A percentile compares a stretch with the other conserved stretches of the same genome.
These are phyloP conservation scores for Paelopatides confundens DNA, from an alignment of 53 echinoderm and acorn worm genomes.

Conservation along the genomic window DNA sequence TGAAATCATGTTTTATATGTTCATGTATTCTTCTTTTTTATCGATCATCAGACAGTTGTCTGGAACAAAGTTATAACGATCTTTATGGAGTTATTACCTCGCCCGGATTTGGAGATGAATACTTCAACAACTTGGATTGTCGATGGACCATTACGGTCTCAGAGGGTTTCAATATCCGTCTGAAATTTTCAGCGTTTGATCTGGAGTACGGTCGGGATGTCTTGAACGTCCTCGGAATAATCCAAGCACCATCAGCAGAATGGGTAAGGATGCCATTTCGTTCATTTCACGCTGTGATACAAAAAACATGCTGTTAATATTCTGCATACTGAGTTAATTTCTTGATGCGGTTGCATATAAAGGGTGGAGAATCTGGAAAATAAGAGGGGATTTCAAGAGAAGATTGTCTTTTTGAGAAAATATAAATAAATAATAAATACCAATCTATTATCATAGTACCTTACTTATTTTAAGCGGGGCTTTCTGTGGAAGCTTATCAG, in stretches of 20 bases:
- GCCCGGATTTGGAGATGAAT: conserved; percentile 69
- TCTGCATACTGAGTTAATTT: too few species aligned
- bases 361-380: too few species aligned
- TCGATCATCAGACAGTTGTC: conserved; percentile 65
- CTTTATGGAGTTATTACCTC: conserved; percentile 68
- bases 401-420: too few species aligned
- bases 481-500: too few species aligned
- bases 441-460: too few species aligned
- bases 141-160: conserved; percentile 76
- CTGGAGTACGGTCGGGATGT: conserved; percentile 76
- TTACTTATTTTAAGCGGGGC: too few species aligned
- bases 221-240: conserved; percentile 68
- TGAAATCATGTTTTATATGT: too few species aligned
- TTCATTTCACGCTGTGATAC: too few species aligned
- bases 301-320: too few species aligned
- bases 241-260: conserved; percentile 32
- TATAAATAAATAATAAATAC: too few species aligned
- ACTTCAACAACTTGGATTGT: conserved; percentile 81
- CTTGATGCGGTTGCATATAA: too few species aligned
- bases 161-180: conserved; percentile 51
- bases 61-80: conserved; percentile 53
- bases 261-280: conserved; percentile 51
- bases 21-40: background rate
- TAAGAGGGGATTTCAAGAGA: too few species aligned
- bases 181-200: conserved; percentile 74